Percentiles rank a stretch among this genome's conserved stretches.
These are phyloP conservation scores for Leptopilina myrica DNA, from an alignment of 2,888 invertebrate genomes.

Conservation along the genomic window DNA sequence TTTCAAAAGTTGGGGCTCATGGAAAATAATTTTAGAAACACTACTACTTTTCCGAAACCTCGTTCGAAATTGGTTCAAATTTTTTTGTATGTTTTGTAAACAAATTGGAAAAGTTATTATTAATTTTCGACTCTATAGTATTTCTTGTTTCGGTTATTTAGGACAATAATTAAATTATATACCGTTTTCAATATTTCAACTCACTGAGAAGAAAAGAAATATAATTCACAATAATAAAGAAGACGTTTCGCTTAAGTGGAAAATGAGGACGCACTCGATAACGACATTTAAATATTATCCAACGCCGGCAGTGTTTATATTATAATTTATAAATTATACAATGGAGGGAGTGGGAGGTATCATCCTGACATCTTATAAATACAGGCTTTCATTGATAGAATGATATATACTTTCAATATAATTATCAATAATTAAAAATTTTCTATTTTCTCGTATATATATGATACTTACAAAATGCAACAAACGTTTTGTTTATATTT, in stretches of 20 bases:
- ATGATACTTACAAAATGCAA: too few relatives aligned
- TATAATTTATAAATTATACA: conserved; percentile 22
- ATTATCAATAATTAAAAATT: not conserved
- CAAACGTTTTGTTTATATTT: too few relatives aligned
- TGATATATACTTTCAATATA: not conserved
- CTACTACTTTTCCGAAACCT: too few relatives aligned
- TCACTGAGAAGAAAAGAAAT: not conserved
- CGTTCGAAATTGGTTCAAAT: not conserved
- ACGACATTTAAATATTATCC: conserved; percentile 11
- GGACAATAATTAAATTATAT: conserved; percentile 50
- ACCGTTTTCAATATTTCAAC: conserved; percentile 42
- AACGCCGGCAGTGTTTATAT: not conserved
- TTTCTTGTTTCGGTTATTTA: conserved; percentile 49
- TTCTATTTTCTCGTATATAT: too few relatives aligned
- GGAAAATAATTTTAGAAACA: not conserved
- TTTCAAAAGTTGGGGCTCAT: too few relatives aligned
- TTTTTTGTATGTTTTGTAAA: not conserved
- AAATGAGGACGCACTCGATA: conserved; percentile 16
- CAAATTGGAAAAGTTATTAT: conserved; percentile 33
- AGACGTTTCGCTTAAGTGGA: conserved; percentile 8
- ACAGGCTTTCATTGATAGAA: conserved; percentile 8
- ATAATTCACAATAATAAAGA: conserved; percentile 15
- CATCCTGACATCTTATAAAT: not conserved
- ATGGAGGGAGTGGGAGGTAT: not conserved
- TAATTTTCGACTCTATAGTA: conserved; percentile 50